A percentile compares a stretch with the other conserved stretches of the same genome.
phyloP scores from a whole-genome alignment of 2,113 vertebrate species.

The Sturnira hondurensis region DNA sequence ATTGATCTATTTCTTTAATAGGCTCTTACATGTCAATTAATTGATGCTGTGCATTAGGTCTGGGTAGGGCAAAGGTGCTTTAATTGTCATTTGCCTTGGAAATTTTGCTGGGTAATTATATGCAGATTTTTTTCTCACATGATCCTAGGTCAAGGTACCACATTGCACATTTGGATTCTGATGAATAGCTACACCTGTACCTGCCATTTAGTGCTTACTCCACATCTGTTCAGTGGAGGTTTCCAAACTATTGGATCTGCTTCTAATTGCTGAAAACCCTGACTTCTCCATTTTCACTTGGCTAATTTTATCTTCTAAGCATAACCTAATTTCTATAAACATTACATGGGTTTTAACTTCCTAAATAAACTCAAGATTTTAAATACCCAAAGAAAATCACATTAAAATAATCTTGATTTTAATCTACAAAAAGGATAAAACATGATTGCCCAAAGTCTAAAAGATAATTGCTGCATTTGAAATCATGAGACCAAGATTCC shows the following conservation, averaged over 20 bases:
- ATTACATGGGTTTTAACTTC: neutral
- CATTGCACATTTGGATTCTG: neutral
- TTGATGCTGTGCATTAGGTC: neutral
- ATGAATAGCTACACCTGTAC: neutral
- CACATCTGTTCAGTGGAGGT: neutral
- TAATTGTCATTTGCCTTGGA: neutral
- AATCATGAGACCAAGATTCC: neutral
- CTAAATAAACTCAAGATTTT: conserved; percentile 8
- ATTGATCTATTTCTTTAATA: neutral
- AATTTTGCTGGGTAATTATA: neutral
- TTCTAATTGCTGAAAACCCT: neutral
- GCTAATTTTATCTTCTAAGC: neutral
- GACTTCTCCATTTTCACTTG: neutral
- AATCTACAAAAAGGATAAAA: neutral
- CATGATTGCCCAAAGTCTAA: neutral
- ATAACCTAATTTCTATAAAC: neutral
- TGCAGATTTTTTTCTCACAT: neutral
- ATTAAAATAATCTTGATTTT: conserved; percentile 10
- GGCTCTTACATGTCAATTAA: neutral
- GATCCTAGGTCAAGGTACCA: neutral
- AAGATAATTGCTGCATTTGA: neutral
- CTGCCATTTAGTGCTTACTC: neutral
- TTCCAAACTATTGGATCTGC: neutral
- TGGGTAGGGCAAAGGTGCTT: neutral
- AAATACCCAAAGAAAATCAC: neutral